Evolutionary conservation across 2,888 invertebrate species (phyloP), one percentile per base, ranked within the genome.

Genomic region (Camptogramma bilineatum): DNA sequence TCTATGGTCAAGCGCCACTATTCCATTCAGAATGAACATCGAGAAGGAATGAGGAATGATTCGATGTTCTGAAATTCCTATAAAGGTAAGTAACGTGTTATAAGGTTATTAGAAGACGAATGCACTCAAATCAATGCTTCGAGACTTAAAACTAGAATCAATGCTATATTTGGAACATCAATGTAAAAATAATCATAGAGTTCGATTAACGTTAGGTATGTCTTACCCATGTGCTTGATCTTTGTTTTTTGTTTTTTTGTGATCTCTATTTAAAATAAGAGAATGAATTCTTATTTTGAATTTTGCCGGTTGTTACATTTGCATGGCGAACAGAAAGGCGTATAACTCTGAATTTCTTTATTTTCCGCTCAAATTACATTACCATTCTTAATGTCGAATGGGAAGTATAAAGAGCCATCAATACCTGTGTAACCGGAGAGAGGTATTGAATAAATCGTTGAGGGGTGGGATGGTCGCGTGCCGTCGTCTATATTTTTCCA

Each of bases 401-500:
- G 57, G 50, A 61, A 52, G 56, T 61, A 72, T 77, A 81, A 80
- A 81, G 72, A 79, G 74, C 80, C 78, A 84, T 83, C 81, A 78
- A 83, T 83, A 81, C 56, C 52, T 57, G 77, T 61, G 77, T 78
- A 84, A 82, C 83, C 81, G 75, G 76, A 81, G 81, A 82, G 80
- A 78, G 82, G 81, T 83, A 87, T 88, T 89, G 85, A 86, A 89
- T 88, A 88, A 88, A 88, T 86, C 81, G 83, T 75, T 74, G 71
- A 62, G 64, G 68, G 73, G 73, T 73, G 69, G 71, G 64, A 60
- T 55, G 67, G 58, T 63, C 66, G 65, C 66, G 74, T 56, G 73
- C 71, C 71, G 42, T 62, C 60, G 42, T 51, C 62, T 67, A 61
- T 61, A 65, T 61, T 61, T 60, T 69, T 70, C 64, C 55, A 51